Percentiles rank a stretch among this genome's conserved stretches.
These are phyloP conservation scores for Ophioninae sp. DNA, from an alignment of 2,888 invertebrate species.

Conservation along the genomic window DNA sequence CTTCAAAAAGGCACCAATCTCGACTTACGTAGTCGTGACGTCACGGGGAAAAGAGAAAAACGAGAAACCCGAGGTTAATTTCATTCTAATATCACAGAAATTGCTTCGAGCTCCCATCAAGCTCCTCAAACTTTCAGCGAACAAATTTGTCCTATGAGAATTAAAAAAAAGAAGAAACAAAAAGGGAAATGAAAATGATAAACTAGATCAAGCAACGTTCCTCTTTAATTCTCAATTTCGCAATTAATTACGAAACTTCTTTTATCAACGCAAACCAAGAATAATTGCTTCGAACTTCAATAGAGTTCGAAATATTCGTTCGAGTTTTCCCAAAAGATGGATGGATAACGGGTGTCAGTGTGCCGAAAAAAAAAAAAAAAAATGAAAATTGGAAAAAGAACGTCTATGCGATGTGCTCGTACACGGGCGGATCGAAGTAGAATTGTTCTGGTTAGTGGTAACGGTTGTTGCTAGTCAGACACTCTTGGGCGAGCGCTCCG, in stretches of 20 bases:
- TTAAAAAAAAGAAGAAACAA: no score
- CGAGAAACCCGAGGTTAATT: not conserved
- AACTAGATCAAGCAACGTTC: no score
- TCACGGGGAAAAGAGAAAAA: not conserved
- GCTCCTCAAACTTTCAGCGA: no score
- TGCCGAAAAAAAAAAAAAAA: not conserved
- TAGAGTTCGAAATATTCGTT: no score
- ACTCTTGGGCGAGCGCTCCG: not conserved
- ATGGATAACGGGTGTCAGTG: not conserved
- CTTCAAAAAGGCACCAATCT: not conserved
- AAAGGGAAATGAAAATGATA: no score
- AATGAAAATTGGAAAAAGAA: not conserved
- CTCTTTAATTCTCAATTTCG: not conserved
- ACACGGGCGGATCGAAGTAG: not conserved
- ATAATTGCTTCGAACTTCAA: not conserved
- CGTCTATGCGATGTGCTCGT: not conserved
- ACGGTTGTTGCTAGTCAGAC: slow-evolving; percentile 29
- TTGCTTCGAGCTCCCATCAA: no score
- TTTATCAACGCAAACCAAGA: not conserved
- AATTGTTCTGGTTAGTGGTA: slow-evolving; percentile 19
- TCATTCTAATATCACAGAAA: not conserved
- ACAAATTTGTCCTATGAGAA: no score
- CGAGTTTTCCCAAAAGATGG: not conserved
- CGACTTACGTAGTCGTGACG: not conserved
- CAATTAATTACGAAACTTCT: not conserved